Evolutionary conservation across 1,140 invertebrate species (phyloP).

Genomic region (Tetramorium alpestre): DNA sequence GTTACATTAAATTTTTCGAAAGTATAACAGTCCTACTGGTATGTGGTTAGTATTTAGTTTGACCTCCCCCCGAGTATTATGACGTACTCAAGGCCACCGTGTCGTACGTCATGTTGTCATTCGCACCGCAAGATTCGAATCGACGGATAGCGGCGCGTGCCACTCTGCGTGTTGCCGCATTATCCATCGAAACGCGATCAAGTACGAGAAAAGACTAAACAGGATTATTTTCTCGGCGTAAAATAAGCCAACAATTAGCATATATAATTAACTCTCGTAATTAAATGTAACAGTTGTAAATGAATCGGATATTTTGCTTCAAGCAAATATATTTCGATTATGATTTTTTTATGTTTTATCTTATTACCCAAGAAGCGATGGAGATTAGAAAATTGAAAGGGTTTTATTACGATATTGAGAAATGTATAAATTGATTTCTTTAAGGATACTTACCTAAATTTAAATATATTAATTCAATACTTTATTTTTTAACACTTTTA

Average conservation of each 20-base stretch:
- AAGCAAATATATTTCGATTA: neutral
- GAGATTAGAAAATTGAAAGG: neutral
- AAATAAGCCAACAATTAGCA: neutral
- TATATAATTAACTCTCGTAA: neutral
- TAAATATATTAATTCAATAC: neutral
- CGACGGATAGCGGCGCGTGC: neutral
- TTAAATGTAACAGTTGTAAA: neutral
- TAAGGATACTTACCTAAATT: neutral
- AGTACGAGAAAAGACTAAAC: neutral
- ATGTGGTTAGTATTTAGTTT: neutral
- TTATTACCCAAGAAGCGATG: neutral
- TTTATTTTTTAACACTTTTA: neutral
- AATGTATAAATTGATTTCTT: neutral
- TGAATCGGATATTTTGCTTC: neutral
- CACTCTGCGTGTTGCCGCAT: neutral
- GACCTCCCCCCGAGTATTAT: neutral
- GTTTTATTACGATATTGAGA: neutral
- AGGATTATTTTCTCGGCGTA: neutral
- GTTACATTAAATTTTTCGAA: neutral
- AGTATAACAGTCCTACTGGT: too few relatives aligned
- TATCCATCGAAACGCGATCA: neutral
- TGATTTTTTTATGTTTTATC: neutral
- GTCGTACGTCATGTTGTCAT: neutral
- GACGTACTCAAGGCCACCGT: too few relatives aligned
- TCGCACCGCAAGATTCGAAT: neutral